Base-by-base conservation (phyloP, 2,888 invertebrate species). In the Brachyptera putata region DNA sequence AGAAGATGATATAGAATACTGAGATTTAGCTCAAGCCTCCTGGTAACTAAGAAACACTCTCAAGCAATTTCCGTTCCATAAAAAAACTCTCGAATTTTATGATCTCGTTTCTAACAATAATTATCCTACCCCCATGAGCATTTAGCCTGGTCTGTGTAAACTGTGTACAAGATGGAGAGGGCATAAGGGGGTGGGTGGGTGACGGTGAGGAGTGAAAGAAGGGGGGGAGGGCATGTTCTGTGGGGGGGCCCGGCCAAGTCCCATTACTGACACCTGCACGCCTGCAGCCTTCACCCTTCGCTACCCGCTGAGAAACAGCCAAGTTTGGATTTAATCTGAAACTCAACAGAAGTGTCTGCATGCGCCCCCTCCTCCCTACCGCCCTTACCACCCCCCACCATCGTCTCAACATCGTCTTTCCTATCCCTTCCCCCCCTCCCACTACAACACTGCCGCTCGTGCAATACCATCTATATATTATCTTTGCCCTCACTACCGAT, bases 291-390 rank as follows among this genome's bases (percentile, higher is more conserved):
- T 21, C n/a, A 41, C 21, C 41, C 41, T 4, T 30, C n/a, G 4
- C 7, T 53, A 7, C 53, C 11, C 34, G n/a, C 34, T 21, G 36
- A 34, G 53, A 53, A 53, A 16, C 53, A 36, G 53, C 56, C 57
- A 57, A 61, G 49, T 61, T 61, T 61, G 56, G 60, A 61, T 61
- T 61, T 57, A 61, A 61, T 57, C 39, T 57, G 60, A 37, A 61
- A 61, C 60, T 57, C 57, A 48, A 26, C 30, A 34, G 24, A 36
- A 58, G 36, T 39, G 16, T 36, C 22, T 50, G 22, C 39, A 26
- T 25, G 11, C 49, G 9, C 30, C 30, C 30, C 16, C 49, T n/a
- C 50, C 34, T 13, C 18, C 30, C 30, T 18, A 30, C 37, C 16
- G 13, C 3, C 16, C 5, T 3, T 16, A 3, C n/a, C 37, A 3